Conservation (phyloP, 2,888 invertebrate species). For the Drosophila cognata region DNA sequence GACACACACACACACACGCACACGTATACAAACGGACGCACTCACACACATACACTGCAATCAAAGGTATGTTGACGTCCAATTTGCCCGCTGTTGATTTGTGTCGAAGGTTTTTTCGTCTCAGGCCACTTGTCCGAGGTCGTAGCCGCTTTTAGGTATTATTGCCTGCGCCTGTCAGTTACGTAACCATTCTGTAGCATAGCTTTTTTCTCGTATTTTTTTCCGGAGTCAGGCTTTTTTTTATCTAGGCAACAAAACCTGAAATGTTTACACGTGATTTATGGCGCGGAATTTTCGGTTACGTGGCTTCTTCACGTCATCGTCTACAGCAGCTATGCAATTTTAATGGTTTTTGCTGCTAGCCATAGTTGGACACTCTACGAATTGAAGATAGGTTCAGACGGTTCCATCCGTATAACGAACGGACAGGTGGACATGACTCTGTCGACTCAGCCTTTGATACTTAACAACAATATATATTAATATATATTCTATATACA, state of each 20-base stretch:
- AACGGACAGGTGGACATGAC: neutral
- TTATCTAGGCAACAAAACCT: constrained; percentile 38
- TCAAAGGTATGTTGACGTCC: constrained; percentile 76
- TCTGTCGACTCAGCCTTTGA: neutral
- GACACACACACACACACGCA: constrained; percentile 24
- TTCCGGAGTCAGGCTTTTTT: constrained; percentile 26
- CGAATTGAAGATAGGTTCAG: neutral
- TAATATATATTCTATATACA: neutral
- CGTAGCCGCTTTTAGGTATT: constrained; percentile 27
- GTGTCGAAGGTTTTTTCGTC: constrained; percentile 52
- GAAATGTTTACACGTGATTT: constrained; percentile 70
- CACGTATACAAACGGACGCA: constrained; percentile 17
- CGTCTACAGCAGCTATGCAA: constrained; percentile 32
- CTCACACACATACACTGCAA: constrained; percentile 38
- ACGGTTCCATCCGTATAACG: neutral
- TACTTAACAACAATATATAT: neutral
- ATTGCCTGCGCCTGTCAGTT: constrained; percentile 52
- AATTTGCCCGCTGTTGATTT: constrained; percentile 74
- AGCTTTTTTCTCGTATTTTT: constrained; percentile 14
- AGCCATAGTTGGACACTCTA: neutral
- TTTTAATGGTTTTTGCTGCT: constrained; percentile 19
- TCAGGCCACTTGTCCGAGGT: constrained; percentile 35
- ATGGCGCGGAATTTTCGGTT: constrained; percentile 73
- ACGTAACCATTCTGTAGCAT: constrained; percentile 57
- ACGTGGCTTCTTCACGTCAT: constrained; percentile 42